Conservation (phyloP, 2,888 invertebrate species). For the Stenichneumon culpator region DNA sequence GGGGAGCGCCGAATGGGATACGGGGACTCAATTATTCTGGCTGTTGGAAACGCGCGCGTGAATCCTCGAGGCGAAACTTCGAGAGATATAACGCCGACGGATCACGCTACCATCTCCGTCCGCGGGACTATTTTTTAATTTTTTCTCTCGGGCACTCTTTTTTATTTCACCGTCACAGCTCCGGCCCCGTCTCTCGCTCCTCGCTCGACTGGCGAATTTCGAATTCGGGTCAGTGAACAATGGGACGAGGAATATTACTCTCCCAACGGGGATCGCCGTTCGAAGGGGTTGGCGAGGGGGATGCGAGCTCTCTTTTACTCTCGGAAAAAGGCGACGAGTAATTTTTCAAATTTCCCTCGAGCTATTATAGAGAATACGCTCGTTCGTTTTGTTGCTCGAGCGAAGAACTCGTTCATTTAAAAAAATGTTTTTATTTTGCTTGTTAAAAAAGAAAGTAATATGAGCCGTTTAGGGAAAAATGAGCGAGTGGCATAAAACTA, state of each 20-base stretch:
- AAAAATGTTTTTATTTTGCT: neutral
- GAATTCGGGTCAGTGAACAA: constrained; percentile 74
- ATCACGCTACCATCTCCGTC: constrained; percentile 38
- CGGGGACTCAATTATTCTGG: constrained; percentile 7
- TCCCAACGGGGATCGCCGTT: constrained; percentile 49
- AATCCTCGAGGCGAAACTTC: constrained; percentile 46
- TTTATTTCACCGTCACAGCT: constrained; percentile 37
- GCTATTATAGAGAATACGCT: constrained; percentile 21
- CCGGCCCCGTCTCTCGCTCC: constrained; percentile 37
- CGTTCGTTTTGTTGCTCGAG: neutral
- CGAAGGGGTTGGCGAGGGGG: constrained; percentile 56
- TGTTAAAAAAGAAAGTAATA: neutral
- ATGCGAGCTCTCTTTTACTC: constrained; percentile 15
- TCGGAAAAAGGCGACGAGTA: constrained; percentile 64
- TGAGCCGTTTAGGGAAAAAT: neutral
- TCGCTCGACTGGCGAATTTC: constrained; percentile 71
- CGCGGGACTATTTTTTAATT: constrained; percentile 28
- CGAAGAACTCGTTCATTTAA: neutral
- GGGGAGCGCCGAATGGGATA: neutral
- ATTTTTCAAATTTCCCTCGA: constrained; percentile 69
- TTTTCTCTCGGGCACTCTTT: constrained; percentile 13
- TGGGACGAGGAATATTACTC: constrained; percentile 70
- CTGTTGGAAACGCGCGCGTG: constrained; percentile 34
- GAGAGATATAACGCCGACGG: constrained; percentile 35
- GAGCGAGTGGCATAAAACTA: neutral